These are phyloP conservation scores for Lysandra bellargus DNA, from an alignment of 2,888 invertebrate species.

Conservation along the genomic window DNA sequence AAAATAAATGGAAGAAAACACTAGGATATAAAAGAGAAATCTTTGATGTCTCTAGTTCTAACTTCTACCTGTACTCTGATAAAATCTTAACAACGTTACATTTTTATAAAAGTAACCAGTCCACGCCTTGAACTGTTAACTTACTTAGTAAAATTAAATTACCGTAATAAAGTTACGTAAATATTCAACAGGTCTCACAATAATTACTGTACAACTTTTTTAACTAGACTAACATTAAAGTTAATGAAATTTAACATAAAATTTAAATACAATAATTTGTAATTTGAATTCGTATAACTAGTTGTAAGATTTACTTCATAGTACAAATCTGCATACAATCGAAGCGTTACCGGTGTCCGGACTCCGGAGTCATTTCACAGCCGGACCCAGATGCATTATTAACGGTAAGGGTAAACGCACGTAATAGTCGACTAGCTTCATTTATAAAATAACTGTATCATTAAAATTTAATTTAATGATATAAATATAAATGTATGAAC, in stretches of 20 bases:
- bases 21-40: constrained; percentile 9
- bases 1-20: background rate
- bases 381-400: constrained; percentile 28
- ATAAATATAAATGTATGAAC: too few species aligned
- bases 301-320: constrained; percentile 27
- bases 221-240: background rate
- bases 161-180: constrained; percentile 4
- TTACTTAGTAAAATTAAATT: constrained; percentile 1
- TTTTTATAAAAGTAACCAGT: background rate
- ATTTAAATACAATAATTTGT: constrained; percentile 31
- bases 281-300: constrained; percentile 24
- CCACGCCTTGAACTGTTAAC: constrained; percentile 11
- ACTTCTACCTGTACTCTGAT: background rate
- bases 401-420: background rate
- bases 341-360: constrained; percentile 32
- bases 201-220: background rate
- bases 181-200: background rate
- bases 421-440: background rate
- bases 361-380: constrained; percentile 20
- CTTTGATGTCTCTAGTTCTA: background rate
- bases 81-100: constrained; percentile 4
- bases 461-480: too few species aligned
- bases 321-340: constrained; percentile 54
- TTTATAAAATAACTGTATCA: background rate
- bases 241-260: constrained; percentile 14